These are phyloP conservation scores for Aleiodes leptofemur DNA, from an alignment of 2,888 invertebrate genomes.

Conservation along the genomic window DNA sequence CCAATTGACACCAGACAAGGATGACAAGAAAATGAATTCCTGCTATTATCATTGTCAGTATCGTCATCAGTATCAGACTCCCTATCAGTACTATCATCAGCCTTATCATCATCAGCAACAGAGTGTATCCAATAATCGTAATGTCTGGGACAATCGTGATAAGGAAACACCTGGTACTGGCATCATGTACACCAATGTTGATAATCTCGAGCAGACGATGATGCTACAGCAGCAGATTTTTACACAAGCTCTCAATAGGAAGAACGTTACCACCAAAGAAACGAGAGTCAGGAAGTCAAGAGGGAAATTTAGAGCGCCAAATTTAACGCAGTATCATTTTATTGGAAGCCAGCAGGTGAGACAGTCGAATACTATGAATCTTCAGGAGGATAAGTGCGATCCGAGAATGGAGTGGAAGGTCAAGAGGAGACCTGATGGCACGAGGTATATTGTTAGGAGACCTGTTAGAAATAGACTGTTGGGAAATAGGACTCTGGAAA, in stretches of 20 bases:
- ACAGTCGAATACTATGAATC: conserved; percentile 60
- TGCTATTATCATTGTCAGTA: conserved; percentile 56
- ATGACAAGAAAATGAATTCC: conserved; percentile 58
- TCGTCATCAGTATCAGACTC: conserved; percentile 48
- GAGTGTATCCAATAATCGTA: conserved; percentile 41
- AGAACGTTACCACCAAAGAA: conserved; percentile 65
- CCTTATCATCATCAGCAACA: conserved; percentile 50
- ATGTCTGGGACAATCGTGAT: conserved; percentile 48
- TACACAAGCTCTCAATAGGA: conserved; percentile 76
- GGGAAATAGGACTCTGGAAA: conserved; percentile 81
- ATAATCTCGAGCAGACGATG: conserved; percentile 83
- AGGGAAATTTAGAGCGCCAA: conserved; percentile 78
- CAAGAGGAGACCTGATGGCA: conserved; percentile 85
- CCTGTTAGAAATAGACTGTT: conserved; percentile 82
- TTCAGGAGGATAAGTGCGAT: conserved; percentile 66
- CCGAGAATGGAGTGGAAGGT: conserved; percentile 85
- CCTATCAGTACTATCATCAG: conserved; percentile 51
- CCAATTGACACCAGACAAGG: conserved; percentile 32
- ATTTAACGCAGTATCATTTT: conserved; percentile 79
- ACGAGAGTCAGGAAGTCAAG: conserved; percentile 64
- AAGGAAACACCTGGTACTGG: conserved; percentile 75
- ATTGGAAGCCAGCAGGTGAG: conserved; percentile 78
- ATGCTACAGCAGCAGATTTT: conserved; percentile 82
- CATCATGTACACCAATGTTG: conserved; percentile 84
- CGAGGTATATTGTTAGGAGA: conserved; percentile 84